Percentiles rank a stretch among this genome's conserved stretches.
Evolutionary conservation across 2,797 vertebrate species (phyloP).

Genomic region (Enoplosus armatus): DNA sequence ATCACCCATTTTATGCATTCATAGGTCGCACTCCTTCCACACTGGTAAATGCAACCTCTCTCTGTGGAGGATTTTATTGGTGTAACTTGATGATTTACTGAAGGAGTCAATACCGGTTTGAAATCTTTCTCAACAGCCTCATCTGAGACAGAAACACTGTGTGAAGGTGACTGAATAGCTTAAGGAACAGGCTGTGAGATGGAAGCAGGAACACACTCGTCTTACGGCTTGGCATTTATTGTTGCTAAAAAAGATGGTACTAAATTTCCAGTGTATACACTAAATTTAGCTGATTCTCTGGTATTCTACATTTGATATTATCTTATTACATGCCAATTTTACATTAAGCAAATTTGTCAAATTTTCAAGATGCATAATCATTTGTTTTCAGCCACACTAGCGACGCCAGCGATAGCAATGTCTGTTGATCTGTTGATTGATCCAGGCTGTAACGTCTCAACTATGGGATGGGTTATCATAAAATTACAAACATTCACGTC

Average conservation of each 20-base stretch:
- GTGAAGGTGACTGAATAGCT: conserved; percentile 21
- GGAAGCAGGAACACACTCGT: conserved; percentile 22
- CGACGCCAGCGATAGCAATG: too few species aligned
- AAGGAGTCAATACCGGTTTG: conserved; percentile 41
- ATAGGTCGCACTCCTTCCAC: conserved; percentile 65
- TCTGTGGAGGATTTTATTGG: conserved; percentile 68
- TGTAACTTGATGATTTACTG: conserved; percentile 59
- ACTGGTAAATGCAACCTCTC: conserved; percentile 61
- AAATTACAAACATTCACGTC: too few species aligned
- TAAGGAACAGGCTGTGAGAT: conserved; percentile 2
- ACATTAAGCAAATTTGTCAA: too few species aligned
- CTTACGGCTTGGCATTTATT: conserved; percentile 1
- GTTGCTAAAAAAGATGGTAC: conserved; percentile 1
- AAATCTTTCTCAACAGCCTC: conserved; percentile 41
- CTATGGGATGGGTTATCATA: too few species aligned
- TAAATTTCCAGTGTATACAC: too few species aligned
- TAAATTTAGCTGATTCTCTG: too few species aligned
- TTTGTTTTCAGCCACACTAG: too few species aligned
- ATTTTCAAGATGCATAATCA: too few species aligned
- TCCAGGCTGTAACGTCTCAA: too few species aligned
- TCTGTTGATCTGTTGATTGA: too few species aligned
- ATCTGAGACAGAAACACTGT: conserved; percentile 33
- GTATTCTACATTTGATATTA: too few species aligned
- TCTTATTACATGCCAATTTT: too few species aligned
- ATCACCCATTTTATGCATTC: conserved; percentile 73